These are phyloP conservation scores for Trilocha varians DNA, from an alignment of 2,888 invertebrate species.

Conservation along the genomic window DNA sequence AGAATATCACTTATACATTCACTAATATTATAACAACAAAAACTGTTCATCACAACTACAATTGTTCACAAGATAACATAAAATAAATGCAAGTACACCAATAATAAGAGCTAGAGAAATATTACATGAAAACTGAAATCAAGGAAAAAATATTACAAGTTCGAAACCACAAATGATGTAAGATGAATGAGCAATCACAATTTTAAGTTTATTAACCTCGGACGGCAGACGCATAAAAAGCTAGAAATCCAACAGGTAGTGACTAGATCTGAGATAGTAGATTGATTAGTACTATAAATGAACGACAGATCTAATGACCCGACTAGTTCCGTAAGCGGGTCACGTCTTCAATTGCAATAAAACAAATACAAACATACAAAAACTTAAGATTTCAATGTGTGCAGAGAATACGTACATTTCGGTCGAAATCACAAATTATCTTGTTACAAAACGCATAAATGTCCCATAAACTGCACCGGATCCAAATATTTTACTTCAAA, in stretches of 20 bases:
- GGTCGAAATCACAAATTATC: not conserved
- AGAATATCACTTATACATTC: constrained; percentile 21
- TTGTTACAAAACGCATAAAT: constrained; percentile 23
- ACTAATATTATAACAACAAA: constrained; percentile 25
- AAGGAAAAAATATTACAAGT: constrained; percentile 45
- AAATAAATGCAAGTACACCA: constrained; percentile 1
- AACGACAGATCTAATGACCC: constrained; percentile 53
- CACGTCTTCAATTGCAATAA: constrained; percentile 52
- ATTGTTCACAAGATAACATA: constrained; percentile 19
- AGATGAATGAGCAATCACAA: constrained; percentile 69
- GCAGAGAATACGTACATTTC: not conserved
- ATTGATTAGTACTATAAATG: constrained; percentile 68
- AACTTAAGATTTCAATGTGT: constrained; percentile 16
- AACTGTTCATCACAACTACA: constrained; percentile 11
- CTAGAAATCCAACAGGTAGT: constrained; percentile 59
- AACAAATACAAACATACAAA: constrained; percentile 43
- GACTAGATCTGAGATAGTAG: constrained; percentile 62
- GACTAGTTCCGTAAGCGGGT: constrained; percentile 45
- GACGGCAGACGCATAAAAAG: constrained; percentile 68
- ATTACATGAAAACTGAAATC: constrained; percentile 10
- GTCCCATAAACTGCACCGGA: constrained; percentile 27
- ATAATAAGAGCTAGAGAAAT: constrained; percentile 2
- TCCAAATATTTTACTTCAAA: constrained; percentile 14
- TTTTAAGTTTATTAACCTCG: constrained; percentile 62
- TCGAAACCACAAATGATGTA: constrained; percentile 63